These are phyloP conservation scores for Hypomesus transpacificus DNA, from an alignment of 2,113 vertebrate genomes.

Conservation along the genomic window DNA sequence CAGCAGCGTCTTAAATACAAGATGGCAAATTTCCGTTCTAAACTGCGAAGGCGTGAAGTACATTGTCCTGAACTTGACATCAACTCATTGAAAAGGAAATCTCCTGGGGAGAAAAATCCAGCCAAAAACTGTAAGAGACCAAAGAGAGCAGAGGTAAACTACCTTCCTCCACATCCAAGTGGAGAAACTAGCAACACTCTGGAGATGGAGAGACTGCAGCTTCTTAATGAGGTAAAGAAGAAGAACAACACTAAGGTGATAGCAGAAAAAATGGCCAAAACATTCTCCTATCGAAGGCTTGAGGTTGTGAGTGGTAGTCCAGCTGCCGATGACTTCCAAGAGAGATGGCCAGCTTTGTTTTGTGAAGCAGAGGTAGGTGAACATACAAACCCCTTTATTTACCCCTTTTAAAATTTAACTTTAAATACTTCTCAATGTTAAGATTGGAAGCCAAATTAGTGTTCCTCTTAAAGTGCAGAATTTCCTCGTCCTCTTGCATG, in stretches of 20 bases:
- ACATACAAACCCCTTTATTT: too few species aligned
- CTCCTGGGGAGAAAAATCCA: conserved; percentile 33
- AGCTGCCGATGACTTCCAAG: conserved; percentile 25
- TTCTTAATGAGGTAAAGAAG: conserved; percentile 24
- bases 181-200: conserved; percentile 39
- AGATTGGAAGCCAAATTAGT: too few species aligned
- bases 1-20: conserved; percentile 37
- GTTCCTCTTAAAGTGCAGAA: too few species aligned
- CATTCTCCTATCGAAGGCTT: conserved; percentile 35
- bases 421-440: too few species aligned
- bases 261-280: conserved; percentile 34
- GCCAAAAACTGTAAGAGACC: conserved; percentile 46
- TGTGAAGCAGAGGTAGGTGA: not conserved
- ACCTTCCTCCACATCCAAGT: conserved; percentile 44
- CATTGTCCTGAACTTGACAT: conserved; percentile 44
- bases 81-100: conserved; percentile 47
- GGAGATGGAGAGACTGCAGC: conserved; percentile 28
- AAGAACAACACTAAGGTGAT: conserved; percentile 31
- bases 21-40: conserved; percentile 35
- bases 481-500: too few species aligned
- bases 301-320: conserved; percentile 38
- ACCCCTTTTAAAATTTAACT: too few species aligned
- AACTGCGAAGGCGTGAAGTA: conserved; percentile 30
- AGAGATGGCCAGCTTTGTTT: conserved; percentile 40
- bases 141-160: conserved; percentile 48